Conservation (phyloP, 37 sponge, comb jelly and placozoan species). For the Chondrilla cf. caribensis region DNA sequence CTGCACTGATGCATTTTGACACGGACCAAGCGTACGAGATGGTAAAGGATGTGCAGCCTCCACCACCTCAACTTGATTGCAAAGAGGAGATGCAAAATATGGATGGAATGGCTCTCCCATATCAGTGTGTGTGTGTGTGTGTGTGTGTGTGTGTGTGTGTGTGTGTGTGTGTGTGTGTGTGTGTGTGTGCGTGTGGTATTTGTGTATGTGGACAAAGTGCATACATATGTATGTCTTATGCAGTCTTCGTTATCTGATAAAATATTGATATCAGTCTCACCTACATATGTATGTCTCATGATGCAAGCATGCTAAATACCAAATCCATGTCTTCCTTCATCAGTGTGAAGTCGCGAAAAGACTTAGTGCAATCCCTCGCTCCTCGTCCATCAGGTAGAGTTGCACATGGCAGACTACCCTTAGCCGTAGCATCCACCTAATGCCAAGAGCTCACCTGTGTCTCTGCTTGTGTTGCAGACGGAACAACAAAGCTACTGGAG, state of each 20-base stretch:
- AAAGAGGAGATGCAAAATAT: no score
- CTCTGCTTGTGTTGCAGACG: slow-evolving; percentile 36
- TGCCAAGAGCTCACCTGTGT: background rate
- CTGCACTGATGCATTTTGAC: slow-evolving; percentile 85
- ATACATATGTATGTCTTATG: background rate
- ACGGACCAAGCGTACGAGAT: slow-evolving; percentile 58
- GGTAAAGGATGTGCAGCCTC: background rate
- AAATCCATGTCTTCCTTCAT: background rate
- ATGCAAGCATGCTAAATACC: background rate
- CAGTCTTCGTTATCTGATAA: background rate
- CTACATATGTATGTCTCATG: background rate
- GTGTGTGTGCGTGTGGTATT: background rate
- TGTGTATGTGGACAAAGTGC: background rate
- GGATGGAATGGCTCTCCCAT: background rate
- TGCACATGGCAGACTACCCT: background rate
- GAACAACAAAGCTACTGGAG: slow-evolving; percentile 64
- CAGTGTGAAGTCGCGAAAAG: slow-evolving; percentile 34
- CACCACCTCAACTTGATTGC: no score
- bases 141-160: background rate
- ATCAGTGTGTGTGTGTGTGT: background rate
- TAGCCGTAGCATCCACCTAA: background rate
- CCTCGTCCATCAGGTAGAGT: slow-evolving; percentile 20
- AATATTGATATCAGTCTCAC: background rate
- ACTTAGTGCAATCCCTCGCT: slow-evolving; percentile 51
- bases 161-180: background rate